A percentile compares a stretch with the other conserved stretches of the same genome.
phyloP scores from a whole-genome alignment of 2,888 invertebrate genomes.

The Poecilus cupreus region DNA sequence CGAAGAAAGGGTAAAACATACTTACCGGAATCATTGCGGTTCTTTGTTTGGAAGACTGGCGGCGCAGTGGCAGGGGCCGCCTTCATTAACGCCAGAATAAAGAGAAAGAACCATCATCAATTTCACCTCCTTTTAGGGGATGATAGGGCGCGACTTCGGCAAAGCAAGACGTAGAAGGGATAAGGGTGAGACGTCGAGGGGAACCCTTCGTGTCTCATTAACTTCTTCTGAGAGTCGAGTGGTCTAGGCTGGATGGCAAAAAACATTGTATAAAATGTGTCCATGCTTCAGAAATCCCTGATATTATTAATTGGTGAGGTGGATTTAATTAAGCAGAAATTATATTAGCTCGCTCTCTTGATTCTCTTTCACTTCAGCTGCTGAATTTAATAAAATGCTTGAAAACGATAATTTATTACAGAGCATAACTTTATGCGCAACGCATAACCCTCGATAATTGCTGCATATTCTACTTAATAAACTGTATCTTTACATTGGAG shows the following conservation, averaged over 20 bases:
- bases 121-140: conserved; percentile 49
- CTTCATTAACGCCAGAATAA: conserved; percentile 57
- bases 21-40: conserved; percentile 52
- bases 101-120: conserved; percentile 55
- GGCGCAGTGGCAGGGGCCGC: not conserved
- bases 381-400: conserved; percentile 26
- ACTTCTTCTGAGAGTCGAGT: conserved; percentile 33
- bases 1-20: conserved; percentile 50
- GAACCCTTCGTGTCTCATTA: conserved; percentile 47
- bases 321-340: conserved; percentile 51
- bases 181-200: not conserved
- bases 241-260: conserved; percentile 3
- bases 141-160: conserved; percentile 11
- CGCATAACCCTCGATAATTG: too few relatives aligned
- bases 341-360: conserved; percentile 32
- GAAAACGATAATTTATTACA: conserved; percentile 6
- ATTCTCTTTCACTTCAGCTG: not conserved
- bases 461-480: too few relatives aligned
- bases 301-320: conserved; percentile 48
- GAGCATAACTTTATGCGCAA: not conserved
- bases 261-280: conserved; percentile 43
- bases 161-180: too few relatives aligned
- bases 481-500: too few relatives aligned
- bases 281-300: not conserved
- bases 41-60: conserved; percentile 30